These are phyloP conservation scores for Callyntrura guangdongensis DNA, from an alignment of 2,888 invertebrate species.

Conservation along the genomic window DNA sequence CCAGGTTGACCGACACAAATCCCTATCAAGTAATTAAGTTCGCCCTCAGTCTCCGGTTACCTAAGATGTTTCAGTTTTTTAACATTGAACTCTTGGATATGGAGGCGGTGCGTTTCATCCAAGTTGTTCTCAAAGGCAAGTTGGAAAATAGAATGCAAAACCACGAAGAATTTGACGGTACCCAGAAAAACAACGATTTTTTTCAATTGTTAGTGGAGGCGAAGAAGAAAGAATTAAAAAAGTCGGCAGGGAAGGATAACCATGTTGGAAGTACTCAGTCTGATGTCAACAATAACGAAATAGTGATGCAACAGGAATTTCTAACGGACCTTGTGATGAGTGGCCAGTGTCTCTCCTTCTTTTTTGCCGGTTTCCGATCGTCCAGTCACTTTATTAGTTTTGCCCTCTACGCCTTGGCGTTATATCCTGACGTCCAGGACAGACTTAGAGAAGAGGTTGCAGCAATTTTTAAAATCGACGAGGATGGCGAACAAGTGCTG, in stretches of 20 bases:
- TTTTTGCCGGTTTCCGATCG: conserved; percentile 77
- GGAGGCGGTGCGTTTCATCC: conserved; percentile 61
- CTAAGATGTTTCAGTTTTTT: conserved; percentile 53
- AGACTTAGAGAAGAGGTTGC: conserved; percentile 69
- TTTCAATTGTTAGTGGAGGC: conserved; percentile 67
- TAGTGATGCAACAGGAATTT: conserved; percentile 24
- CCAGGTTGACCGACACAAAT: conserved; percentile 44
- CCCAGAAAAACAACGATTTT: conserved; percentile 66
- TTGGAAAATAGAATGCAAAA: conserved; percentile 42
- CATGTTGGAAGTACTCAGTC: too few relatives aligned
- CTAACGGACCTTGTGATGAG: conserved; percentile 69
- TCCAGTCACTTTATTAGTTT: conserved; percentile 71
- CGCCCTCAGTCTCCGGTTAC: conserved; percentile 28
- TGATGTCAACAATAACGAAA: too few relatives aligned
- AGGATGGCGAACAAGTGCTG: conserved; percentile 48
- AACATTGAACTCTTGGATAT: conserved; percentile 65
- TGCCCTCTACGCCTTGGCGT: conserved; percentile 70
- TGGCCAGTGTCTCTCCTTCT: conserved; percentile 68
- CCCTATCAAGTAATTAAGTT: conserved; percentile 50
- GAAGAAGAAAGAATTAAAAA: conserved; percentile 37
- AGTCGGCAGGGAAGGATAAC: too few relatives aligned
- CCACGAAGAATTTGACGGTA: neutral
- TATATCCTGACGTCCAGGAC: conserved; percentile 71
- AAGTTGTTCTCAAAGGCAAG: conserved; percentile 18
- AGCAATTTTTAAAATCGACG: neutral